Evolutionary conservation across 1,140 invertebrate species (phyloP).

Genomic region (Phortica variegata): DNA sequence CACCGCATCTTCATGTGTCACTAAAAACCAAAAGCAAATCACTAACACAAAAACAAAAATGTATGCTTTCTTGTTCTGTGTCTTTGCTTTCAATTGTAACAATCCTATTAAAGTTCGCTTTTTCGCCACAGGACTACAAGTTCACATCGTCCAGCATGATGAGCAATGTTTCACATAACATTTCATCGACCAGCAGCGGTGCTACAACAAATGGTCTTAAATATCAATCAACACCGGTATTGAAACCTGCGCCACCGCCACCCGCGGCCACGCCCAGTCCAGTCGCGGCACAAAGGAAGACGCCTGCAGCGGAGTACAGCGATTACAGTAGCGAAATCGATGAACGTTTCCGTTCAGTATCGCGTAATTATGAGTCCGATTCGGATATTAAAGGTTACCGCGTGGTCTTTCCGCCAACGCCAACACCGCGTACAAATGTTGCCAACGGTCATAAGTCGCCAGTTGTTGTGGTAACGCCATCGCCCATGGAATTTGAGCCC

Average conservation of each 20-base stretch:
- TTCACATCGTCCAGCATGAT: constrained; percentile 38
- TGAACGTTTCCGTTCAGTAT: constrained; percentile 64
- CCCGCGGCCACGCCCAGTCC: constrained; percentile 57
- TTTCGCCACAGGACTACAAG: constrained; percentile 37
- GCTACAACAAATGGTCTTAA: constrained; percentile 46
- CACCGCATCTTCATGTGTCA: no score
- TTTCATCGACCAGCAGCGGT: constrained; percentile 38
- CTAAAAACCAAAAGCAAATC: no score
- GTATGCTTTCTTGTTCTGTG: constrained; percentile 5
- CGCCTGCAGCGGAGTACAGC: constrained; percentile 69
- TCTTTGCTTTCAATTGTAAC: neutral
- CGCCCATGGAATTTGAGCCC: constrained; percentile 63
- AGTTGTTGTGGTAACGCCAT: constrained; percentile 56
- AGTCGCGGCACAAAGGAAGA: constrained; percentile 65
- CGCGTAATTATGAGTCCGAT: constrained; percentile 62
- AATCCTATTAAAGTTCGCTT: neutral
- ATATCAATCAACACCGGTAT: constrained; percentile 53
- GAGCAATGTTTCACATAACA: constrained; percentile 51
- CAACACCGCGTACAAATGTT: constrained; percentile 56
- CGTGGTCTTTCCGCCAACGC: constrained; percentile 61
- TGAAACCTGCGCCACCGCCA: constrained; percentile 30
- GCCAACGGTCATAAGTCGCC: constrained; percentile 56
- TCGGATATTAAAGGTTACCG: constrained; percentile 61
- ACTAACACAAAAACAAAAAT: constrained; percentile 2
- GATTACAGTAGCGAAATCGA: constrained; percentile 78